Base-by-base conservation (phyloP, 2,113 vertebrate species). In the Emydura subglobosa region DNA sequence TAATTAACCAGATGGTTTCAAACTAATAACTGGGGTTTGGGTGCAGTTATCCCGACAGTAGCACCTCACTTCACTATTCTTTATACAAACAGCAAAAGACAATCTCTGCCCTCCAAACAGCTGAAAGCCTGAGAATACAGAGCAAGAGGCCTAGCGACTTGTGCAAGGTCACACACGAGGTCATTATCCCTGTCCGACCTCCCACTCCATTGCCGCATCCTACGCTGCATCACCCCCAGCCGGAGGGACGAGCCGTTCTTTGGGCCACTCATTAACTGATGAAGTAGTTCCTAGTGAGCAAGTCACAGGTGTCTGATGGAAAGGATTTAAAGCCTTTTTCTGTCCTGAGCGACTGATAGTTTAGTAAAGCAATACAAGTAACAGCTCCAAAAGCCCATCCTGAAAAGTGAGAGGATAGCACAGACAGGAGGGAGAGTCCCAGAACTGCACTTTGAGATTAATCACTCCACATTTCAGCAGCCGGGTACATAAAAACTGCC, bases 361-460 rank as follows among this genome's bases (percentile, higher is more conserved):
- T 34, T 7, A 31, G 82, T 19, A 31, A 42, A 57, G 53, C 44
- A 7, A 2, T 19, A 78, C 17, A 1, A 53, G 72, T 1, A 1
- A 7, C 7, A 11, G 19, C 24, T 0, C 3, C 74, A 72, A 59
- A 7, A 65, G 16, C 31, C 65, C 1, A 1, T 4, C n/a, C 65
- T 4, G 2, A 39, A 0, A 0, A 39, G 78, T 51, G 44, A 53
- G 44, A 22, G 72, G 51, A 7, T 0, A 0, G 11, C 29, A 10
- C 10, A n/a, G 61, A 29, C 6, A 0, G 53, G 50, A 78, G 76
- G 47, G 31, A 81, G 81, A 86, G 1, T 1, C 0, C 9, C 74
- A 47, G 42, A 47, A 80, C 86, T 5, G 34, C 82, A 4, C 57
- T n/a, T 21, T 1, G 0, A 53, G 92, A 34, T 4, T 14, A 79